These are phyloP conservation scores for Lates calcarifer DNA, from an alignment of 2,113 vertebrate species.

Conservation along the genomic window DNA sequence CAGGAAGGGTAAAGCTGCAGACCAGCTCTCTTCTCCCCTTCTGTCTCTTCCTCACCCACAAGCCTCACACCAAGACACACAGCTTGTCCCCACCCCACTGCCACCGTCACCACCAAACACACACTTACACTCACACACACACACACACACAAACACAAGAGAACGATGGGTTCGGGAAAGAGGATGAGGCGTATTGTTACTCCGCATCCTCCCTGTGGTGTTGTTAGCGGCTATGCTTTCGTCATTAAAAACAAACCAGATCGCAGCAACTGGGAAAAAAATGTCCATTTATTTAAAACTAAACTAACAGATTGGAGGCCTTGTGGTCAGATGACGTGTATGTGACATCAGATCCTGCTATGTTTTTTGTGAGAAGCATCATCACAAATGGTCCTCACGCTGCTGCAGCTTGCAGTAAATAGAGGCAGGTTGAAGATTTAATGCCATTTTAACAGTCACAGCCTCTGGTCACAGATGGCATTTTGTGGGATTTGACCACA, in stretches of 20 bases:
- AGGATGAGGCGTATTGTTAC: slow-evolving; percentile 53
- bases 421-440: slow-evolving; percentile 14
- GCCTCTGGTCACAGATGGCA: slow-evolving; percentile 41
- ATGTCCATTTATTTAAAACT: slow-evolving; percentile 13
- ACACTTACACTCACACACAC: slow-evolving; percentile 21
- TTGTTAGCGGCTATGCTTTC: slow-evolving; percentile 25
- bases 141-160: slow-evolving; percentile 32
- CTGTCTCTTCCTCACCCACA: slow-evolving; percentile 63
- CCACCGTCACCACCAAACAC: slow-evolving; percentile 34
- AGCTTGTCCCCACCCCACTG: slow-evolving; percentile 44
- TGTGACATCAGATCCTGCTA: slow-evolving; percentile 35
- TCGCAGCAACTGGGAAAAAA: slow-evolving; percentile 4
- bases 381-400: not conserved
- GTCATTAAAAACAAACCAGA: slow-evolving; percentile 47
- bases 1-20: slow-evolving; percentile 63
- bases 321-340: slow-evolving; percentile 34
- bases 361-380: not conserved
- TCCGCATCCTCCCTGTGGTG: slow-evolving; percentile 37
- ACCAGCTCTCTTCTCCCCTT: slow-evolving; percentile 61
- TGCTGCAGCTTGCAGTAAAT: slow-evolving; percentile 30
- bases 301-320: slow-evolving; percentile 30
- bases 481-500: slow-evolving; percentile 27
- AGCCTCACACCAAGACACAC: slow-evolving; percentile 59
- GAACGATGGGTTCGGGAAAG: slow-evolving; percentile 24
- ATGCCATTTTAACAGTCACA: slow-evolving; percentile 12